Evolutionary conservation across 2,113 vertebrate genomes (phyloP), one percentile per base, ranked within the genome.

Genomic region (Apodemus speciosus): DNA sequence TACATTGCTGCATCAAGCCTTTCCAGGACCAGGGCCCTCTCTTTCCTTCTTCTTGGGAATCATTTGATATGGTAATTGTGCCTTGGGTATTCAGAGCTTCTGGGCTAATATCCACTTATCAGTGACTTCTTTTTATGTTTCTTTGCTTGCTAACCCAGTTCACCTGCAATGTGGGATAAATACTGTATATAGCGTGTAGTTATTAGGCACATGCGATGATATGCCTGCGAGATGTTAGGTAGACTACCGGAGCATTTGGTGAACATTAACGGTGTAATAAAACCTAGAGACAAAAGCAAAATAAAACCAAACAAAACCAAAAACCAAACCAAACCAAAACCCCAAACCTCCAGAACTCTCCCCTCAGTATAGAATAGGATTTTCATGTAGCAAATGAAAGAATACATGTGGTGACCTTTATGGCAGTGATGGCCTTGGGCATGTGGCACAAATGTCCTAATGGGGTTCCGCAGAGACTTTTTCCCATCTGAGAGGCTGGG

Each of bases 361-460:
- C n/a, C 4, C 73, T 27, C 20, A 38, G 51, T 32, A 56, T 20
- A 4, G 53, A 20, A 14, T 7, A 21, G 30, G 2, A 64, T 58
- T 23, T 58, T 5, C 6, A 18, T 6, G 13, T 32, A 85, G 53
- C 23, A 49, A 56, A 13, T 40, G 62, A 38, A 85, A 51, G 1
- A 4, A 27, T 53, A 15, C 35, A 1, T 6, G 0, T 23, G 21
- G 7, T 68, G 18, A n/a, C 9, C 4, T 16, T 2, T 2, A 18
- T 8, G 25, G 38, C 3, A 4, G 4, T 4, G 35, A 16, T 3
- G 7, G 10, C 46, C 2, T 9, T 20, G 25, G 60, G 23, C 21
- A 18, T 27, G 23, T 9, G 43, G 38, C 15, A 32, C 1, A 27
- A 0, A 66, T 14, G n/a, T 46, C 7, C 9, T 6, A 14, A 18